Base-by-base conservation (phyloP, 2,797 vertebrate species). In the Pipistrellus pipistrellus region DNA sequence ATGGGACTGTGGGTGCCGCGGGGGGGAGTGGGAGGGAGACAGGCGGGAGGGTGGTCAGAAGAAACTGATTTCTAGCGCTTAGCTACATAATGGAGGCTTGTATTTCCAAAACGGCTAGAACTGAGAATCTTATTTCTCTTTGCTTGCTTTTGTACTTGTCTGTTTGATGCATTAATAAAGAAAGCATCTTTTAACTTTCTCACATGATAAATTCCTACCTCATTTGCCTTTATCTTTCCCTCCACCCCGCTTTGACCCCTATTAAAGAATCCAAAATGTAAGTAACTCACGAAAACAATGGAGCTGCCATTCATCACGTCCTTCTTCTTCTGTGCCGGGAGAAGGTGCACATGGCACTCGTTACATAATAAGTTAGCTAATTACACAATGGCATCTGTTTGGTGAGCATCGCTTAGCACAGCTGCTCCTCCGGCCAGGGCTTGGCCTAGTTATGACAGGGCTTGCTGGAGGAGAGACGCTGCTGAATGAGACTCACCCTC, bases 61-160 rank as follows among this genome's bases (percentile, higher is more conserved):
- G 4, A 15, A 84, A 32, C 23, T 13, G 30, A 48, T 66, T 80
- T 14, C 17, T 57, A 66, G 25, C 11, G 18, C 15, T 30, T 64
- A 71, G 32, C 14, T 80, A 53, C 62, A 12, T 3, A 46, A 30
- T 2, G 48, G 53, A 86, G 41, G 48, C 30, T 13, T 57, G 32
- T 32, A 17, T 72, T 85, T 91, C 32, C 64, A 92, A 83, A 91
- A 78, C 71, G 44, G 15, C 8, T 53, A 78, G 8, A 25, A 59
- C 10, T 59, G 25, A 72, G 32, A 4, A 48, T 32, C 57, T 86
- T 44, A 32, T 48, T 78, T 41, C 2, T 46, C 87, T 91, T 82
- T 77, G 66, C 20, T 94, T 86, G 9, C 35, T 84, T 80, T 57
- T 25, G 4, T 48, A 62, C 35, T 48, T 48, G 64, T 48, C 66